phyloP scores from a whole-genome alignment of 2,797 vertebrate species.

The Myripristis jacobus region DNA sequence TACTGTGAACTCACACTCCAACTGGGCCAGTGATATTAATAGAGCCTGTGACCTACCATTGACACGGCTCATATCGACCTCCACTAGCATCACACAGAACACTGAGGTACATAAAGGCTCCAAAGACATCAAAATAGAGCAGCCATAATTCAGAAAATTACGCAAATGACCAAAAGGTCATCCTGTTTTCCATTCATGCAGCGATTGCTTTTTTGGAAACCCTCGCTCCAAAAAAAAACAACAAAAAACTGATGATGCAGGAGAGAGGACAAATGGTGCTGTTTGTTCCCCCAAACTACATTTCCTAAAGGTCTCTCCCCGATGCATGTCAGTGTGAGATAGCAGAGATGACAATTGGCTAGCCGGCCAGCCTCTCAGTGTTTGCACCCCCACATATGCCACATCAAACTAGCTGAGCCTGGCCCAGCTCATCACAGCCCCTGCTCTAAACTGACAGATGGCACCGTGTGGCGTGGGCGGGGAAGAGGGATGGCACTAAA shows the following conservation, averaged over 20 bases:
- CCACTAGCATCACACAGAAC: constrained; percentile 33
- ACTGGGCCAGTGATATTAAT: constrained; percentile 72
- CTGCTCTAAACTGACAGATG: constrained; percentile 62
- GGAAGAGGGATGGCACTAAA: constrained; percentile 61
- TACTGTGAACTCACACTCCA: constrained; percentile 58
- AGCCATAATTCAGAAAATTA: constrained; percentile 17
- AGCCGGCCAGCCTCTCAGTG: neutral
- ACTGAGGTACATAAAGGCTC: constrained; percentile 9
- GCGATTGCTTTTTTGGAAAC: constrained; percentile 16
- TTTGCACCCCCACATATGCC: neutral
- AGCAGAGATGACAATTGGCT: neutral
- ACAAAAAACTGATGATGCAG: constrained; percentile 4
- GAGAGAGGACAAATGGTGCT: neutral
- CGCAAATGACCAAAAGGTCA: constrained; percentile 7
- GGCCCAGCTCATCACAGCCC: constrained; percentile 18
- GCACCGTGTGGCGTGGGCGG: constrained; percentile 26
- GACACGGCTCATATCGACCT: constrained; percentile 62
- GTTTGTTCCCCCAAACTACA: neutral
- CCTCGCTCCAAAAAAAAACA: no score
- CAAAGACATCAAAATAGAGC: constrained; percentile 4
- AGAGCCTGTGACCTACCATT: constrained; percentile 61
- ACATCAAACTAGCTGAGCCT: constrained; percentile 19
- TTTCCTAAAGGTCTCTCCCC: neutral
- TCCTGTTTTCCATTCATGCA: constrained; percentile 7
- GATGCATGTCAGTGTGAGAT: neutral